phyloP scores from a whole-genome alignment of 1,140 invertebrate species.

The Neotoxoptera formosana region DNA sequence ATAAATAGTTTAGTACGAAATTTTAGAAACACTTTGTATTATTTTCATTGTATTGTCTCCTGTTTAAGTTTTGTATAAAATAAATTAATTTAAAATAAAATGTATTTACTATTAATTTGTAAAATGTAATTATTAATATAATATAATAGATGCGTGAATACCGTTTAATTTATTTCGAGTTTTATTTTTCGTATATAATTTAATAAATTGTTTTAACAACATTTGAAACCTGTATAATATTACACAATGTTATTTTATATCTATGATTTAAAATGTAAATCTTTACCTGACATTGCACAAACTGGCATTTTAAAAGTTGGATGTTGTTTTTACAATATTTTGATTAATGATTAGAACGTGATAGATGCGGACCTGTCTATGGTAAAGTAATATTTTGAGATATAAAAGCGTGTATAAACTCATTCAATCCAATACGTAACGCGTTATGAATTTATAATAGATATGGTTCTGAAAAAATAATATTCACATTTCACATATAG shows the following conservation, averaged over 20 bases:
- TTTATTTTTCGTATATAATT: neutral
- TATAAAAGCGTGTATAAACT: neutral
- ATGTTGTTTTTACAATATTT: neutral
- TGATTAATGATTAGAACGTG: neutral
- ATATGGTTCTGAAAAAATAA: neutral
- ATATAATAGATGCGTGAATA: neutral
- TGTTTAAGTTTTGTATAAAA: too few species aligned
- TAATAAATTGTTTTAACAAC: neutral
- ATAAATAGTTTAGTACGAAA: too few species aligned
- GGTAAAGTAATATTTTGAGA: conserved; percentile 1
- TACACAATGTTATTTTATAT: neutral
- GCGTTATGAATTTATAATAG: neutral
- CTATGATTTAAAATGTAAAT: neutral
- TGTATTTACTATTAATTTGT: neutral
- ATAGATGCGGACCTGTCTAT: neutral
- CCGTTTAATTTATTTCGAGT: neutral
- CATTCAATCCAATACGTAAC: neutral
- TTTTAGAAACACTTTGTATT: too few species aligned
- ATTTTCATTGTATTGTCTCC: too few species aligned
- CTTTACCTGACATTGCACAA: neutral
- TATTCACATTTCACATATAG: neutral
- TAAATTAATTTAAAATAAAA: neutral
- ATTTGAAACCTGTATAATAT: neutral
- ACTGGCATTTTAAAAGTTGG: neutral
- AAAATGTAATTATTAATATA: neutral